Conservation (phyloP, 2,888 invertebrate species). For the Beris chalybata region DNA sequence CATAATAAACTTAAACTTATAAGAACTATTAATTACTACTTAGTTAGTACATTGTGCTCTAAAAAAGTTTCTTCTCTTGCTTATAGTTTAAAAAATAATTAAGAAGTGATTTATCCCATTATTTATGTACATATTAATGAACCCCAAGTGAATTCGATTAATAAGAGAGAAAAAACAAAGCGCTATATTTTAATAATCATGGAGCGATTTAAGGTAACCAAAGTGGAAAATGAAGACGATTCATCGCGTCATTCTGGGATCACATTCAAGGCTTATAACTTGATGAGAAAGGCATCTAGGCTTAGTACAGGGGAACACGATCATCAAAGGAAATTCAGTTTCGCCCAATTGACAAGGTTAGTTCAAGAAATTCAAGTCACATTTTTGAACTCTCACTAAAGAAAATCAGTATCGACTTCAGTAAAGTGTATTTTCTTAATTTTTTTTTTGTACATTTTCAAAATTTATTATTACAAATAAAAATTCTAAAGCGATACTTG, state of each 20-base stretch:
- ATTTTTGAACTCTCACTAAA: neutral
- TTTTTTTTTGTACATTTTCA: too few relatives aligned
- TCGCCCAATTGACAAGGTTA: conserved; percentile 55
- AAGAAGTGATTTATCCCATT: too few relatives aligned
- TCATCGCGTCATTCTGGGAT: conserved; percentile 31
- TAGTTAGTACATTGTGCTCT: too few relatives aligned
- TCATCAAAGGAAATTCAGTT: conserved; percentile 50
- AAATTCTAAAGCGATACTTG: too few relatives aligned
- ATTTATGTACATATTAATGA: too few relatives aligned
- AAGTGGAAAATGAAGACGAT: conserved; percentile 26
- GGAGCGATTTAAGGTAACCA: conserved; percentile 38
- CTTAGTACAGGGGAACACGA: conserved; percentile 41
- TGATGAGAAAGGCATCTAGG: conserved; percentile 40
- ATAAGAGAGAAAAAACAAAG: neutral
- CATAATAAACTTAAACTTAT: too few relatives aligned
- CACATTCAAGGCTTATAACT: conserved; percentile 27
- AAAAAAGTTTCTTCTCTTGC: too few relatives aligned
- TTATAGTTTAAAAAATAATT: too few relatives aligned
- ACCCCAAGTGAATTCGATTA: neutral
- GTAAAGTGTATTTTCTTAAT: too few relatives aligned
- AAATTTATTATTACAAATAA: too few relatives aligned
- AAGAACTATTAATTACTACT: too few relatives aligned
- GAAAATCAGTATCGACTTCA: too few relatives aligned
- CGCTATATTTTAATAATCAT: conserved; percentile 15
- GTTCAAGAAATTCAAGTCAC: conserved; percentile 43